A percentile compares a stretch with the other conserved stretches of the same genome.
phyloP scores from a whole-genome alignment of 1,140 invertebrate genomes.

The Diuraphis noxia region DNA sequence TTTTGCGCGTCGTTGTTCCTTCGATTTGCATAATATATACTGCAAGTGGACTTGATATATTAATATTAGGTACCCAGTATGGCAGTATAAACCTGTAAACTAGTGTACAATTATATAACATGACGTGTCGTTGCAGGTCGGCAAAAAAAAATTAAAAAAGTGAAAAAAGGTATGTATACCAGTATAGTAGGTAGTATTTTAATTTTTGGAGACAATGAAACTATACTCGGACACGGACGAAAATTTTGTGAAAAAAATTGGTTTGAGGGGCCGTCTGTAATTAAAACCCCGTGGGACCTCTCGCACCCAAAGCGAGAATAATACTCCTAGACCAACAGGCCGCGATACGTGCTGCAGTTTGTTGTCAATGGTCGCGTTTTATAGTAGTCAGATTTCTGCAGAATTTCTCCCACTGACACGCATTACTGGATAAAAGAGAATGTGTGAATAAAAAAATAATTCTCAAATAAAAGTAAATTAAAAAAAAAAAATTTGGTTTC shows the following conservation, averaged over 20 bases:
- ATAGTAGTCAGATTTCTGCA: too few relatives aligned
- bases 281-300: conserved; percentile 67
- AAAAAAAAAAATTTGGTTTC: neutral
- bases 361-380: too few relatives aligned
- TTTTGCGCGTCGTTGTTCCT: neutral
- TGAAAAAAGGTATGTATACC: neutral
- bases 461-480: too few relatives aligned
- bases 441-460: too few relatives aligned
- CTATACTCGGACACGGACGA: too few relatives aligned
- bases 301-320: conserved; percentile 70
- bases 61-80: too few relatives aligned
- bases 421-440: too few relatives aligned
- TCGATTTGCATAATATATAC: neutral
- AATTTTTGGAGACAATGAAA: neutral
- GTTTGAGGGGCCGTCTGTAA: too few relatives aligned
- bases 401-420: too few relatives aligned
- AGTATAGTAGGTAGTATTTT: too few relatives aligned
- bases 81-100: neutral
- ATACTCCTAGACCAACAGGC: conserved; percentile 72
- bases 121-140: neutral
- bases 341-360: too few relatives aligned
- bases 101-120: neutral
- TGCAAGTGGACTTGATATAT: neutral
- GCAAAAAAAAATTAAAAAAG: neutral
- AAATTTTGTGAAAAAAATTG: too few relatives aligned